Base-by-base conservation (phyloP, 2,113 vertebrate species). In the Nannospalax galili region DNA sequence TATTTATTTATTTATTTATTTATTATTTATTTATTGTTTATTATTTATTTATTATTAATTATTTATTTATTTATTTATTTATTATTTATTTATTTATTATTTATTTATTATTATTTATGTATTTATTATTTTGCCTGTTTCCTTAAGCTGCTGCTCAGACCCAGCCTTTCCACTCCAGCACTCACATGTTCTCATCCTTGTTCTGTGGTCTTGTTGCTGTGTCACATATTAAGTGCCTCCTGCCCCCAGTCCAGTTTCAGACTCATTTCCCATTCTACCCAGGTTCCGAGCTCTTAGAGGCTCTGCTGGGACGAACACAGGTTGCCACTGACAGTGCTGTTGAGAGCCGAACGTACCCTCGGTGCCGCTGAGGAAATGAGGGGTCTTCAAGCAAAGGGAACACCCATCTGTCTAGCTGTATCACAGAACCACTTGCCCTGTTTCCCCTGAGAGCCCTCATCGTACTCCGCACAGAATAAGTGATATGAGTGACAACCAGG, bases 381-480 rank as follows among this genome's bases (percentile, higher is more conserved):
- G 73, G 42, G 35, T 93, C n/a, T 35, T 75, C 37, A 11, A 24
- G 22, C 2, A 4, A 48, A 32, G 52, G 84, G n/a, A 82, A 70
- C 30, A 80, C 16, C 35, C 60, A 88, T 10, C 24, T 15, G 52
- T 93, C 96, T 81, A 60, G 81, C 86, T 74, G 14, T 37, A 20
- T n/a, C 5, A 3, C 11, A 80, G 20, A 95, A 88, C 95, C 56
- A 56, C 42, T 94, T 35, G 52, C 52, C 24, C 16, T 19, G 24
- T 65, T 74, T 91, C 64, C 95, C 35, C 70, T 97, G 81, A 89
- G 30, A 94, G 87, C 70, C 3, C 91, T 97, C 78, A 95, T 72
- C 40, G 97, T 79, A 28, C 94, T 96, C n/a, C 7, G 56, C 0
- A 17, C 0, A 0, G 56, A 85, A 92, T 86, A 97, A 96, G 75